These are phyloP conservation scores for Drosophila ficusphila DNA, from an alignment of 1,140 invertebrate species.

Conservation along the genomic window DNA sequence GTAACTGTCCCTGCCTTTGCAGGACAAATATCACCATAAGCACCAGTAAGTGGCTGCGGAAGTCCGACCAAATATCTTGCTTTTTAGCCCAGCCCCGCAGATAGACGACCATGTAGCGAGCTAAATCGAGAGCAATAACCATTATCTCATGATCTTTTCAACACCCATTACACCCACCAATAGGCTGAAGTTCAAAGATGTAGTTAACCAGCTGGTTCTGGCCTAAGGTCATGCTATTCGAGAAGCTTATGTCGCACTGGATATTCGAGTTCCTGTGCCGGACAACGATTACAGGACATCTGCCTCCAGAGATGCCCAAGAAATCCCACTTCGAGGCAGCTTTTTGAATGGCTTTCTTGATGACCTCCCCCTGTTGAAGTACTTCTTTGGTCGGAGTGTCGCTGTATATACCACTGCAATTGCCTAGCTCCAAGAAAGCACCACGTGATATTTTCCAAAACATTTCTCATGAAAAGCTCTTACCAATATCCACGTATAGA, in stretches of 20 bases:
- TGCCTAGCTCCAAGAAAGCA: background rate
- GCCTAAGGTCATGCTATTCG: background rate
- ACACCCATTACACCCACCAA: conserved; percentile 12
- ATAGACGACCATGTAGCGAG: conserved; percentile 53
- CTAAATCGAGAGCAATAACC: conserved; percentile 1
- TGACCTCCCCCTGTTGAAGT: background rate
- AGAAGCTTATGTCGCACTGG: conserved; percentile 30
- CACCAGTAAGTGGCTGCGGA: conserved; percentile 34
- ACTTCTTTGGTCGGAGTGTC: background rate
- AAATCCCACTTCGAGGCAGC: background rate
- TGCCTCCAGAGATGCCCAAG: background rate
- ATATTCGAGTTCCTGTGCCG: background rate
- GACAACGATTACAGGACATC: conserved; percentile 17
- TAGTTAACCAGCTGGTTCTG: conserved; percentile 47
- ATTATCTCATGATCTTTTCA: background rate
- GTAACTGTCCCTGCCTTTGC: conserved; percentile 22
- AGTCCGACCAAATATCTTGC: background rate
- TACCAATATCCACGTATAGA: conserved; percentile 20
- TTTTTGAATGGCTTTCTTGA: background rate
- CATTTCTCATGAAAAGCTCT: background rate
- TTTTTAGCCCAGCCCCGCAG: conserved; percentile 21
- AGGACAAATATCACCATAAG: conserved; percentile 45
- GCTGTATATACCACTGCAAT: background rate
- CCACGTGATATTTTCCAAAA: background rate
- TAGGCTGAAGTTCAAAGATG: conserved; percentile 38